phyloP scores from a whole-genome alignment of 2,797 vertebrate genomes.

The Karalla daura region DNA sequence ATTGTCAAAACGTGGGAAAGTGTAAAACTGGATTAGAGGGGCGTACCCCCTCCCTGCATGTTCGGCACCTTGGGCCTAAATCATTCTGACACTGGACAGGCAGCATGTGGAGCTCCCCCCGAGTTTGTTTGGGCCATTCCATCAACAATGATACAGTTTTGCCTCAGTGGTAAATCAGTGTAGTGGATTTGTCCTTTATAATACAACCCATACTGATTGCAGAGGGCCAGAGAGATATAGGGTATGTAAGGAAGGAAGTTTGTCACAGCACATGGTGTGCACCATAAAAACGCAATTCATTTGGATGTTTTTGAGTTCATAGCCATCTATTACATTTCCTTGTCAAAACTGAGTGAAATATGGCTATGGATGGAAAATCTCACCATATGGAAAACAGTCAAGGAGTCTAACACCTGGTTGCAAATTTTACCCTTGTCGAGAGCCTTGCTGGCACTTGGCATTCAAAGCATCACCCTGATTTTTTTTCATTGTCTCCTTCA shows the following conservation, averaged over 20 bases:
- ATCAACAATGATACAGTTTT: slow-evolving; percentile 38
- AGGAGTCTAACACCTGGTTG: slow-evolving; percentile 2
- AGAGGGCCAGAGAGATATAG: slow-evolving; percentile 3
- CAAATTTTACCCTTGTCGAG: slow-evolving; percentile 42
- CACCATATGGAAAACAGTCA: slow-evolving; percentile 13
- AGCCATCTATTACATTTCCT: slow-evolving; percentile 7
- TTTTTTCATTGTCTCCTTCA: slow-evolving; percentile 39
- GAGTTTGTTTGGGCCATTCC: slow-evolving; percentile 39
- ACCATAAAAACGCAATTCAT: neutral
- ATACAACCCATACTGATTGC: slow-evolving; percentile 9
- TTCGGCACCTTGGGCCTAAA: slow-evolving; percentile 49
- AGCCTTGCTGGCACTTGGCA: slow-evolving; percentile 41
- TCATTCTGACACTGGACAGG: slow-evolving; percentile 64
- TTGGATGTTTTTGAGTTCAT: neutral
- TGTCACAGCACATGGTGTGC: neutral
- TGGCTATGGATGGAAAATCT: slow-evolving; percentile 25
- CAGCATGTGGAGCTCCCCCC: slow-evolving; percentile 41
- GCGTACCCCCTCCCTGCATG: slow-evolving; percentile 34
- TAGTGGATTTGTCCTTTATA: slow-evolving; percentile 37
- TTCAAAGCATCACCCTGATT: slow-evolving; percentile 54
- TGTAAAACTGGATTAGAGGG: slow-evolving; percentile 69
- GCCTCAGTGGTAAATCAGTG: slow-evolving; percentile 52
- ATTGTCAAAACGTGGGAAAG: slow-evolving; percentile 71
- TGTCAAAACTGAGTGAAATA: slow-evolving; percentile 23
- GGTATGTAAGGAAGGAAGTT: no score